These are phyloP conservation scores for Helogale parvula DNA, from an alignment of 2,113 vertebrate genomes.

Conservation along the genomic window DNA sequence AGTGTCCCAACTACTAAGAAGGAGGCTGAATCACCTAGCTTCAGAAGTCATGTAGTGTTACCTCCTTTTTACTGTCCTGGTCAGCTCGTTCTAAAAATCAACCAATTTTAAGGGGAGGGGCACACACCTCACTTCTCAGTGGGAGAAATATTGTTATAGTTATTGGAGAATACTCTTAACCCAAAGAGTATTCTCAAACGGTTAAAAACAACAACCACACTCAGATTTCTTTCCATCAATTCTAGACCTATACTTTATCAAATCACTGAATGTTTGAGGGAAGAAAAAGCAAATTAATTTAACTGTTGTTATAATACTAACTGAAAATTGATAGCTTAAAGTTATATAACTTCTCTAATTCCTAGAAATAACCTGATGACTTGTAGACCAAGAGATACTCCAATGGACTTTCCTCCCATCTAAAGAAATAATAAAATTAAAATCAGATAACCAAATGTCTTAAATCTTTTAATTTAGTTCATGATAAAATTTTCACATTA, in stretches of 20 bases:
- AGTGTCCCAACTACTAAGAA: neutral
- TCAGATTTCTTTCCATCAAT: neutral
- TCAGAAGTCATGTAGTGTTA: neutral
- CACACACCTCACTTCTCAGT: neutral
- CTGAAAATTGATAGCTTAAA: slow-evolving; percentile 45
- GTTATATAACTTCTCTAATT: slow-evolving; percentile 16
- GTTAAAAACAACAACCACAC: neutral
- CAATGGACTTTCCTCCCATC: neutral
- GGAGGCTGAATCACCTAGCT: neutral
- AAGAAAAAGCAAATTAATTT: neutral
- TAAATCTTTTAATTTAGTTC: slow-evolving; percentile 18
- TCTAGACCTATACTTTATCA: neutral
- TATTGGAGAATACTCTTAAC: neutral
- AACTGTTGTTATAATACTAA: slow-evolving; percentile 18
- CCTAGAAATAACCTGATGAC: slow-evolving; percentile 30
- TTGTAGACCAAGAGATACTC: slow-evolving; percentile 45
- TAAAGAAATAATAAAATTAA: slow-evolving; percentile 30
- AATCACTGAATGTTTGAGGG: neutral
- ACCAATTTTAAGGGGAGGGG: neutral
- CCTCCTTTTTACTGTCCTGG: neutral
- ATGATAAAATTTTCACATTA: neutral
- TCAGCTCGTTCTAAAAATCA: neutral
- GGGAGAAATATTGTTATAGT: neutral
- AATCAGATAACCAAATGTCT: neutral
- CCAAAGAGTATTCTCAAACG: neutral